Conservation (phyloP, 2,113 vertebrate species). For the Isichthys henryi region DNA sequence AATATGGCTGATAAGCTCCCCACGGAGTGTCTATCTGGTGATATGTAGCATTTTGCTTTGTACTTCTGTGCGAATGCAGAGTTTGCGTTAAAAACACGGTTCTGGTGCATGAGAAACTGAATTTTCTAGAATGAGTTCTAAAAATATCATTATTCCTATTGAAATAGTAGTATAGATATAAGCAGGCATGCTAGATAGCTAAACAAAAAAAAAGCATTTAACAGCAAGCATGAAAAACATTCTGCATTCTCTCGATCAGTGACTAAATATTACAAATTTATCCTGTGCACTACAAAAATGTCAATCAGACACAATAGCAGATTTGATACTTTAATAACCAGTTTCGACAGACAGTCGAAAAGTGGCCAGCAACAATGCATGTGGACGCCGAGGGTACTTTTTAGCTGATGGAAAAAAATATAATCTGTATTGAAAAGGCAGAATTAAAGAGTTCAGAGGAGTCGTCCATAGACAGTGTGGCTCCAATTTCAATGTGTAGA, state of each 20-base stretch:
- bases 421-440: background rate
- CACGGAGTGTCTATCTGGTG: background rate
- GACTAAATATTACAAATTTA: background rate
- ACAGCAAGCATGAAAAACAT: background rate
- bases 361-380: background rate
- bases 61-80: background rate
- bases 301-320: background rate
- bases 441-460: background rate
- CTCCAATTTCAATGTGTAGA: background rate
- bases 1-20: background rate
- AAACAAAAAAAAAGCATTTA: background rate
- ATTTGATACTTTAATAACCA: background rate
- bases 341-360: background rate
- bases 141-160: background rate
- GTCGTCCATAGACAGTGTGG: background rate
- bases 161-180: background rate
- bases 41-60: background rate
- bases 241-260: background rate
- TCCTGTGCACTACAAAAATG: background rate
- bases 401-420: background rate
- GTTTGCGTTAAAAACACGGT: background rate
- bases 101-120: background rate
- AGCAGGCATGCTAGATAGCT: background rate
- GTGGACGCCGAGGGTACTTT: background rate
- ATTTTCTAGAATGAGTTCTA: background rate